Evolutionary conservation across 2,113 vertebrate species (phyloP).

Genomic region (Mus pahari): DNA sequence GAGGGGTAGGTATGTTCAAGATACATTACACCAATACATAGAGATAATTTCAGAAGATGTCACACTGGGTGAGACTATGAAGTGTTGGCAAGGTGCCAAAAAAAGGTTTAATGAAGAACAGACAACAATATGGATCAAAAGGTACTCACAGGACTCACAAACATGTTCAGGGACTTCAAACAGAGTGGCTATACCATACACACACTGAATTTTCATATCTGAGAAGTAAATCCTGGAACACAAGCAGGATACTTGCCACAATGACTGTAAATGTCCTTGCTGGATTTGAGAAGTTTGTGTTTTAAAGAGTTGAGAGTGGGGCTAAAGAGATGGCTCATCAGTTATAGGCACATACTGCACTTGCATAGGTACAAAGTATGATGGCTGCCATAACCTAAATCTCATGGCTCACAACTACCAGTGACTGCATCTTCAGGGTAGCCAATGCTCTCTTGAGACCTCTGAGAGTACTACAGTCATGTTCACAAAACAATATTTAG

Average conservation of each 20-base stretch:
- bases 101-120: background rate
- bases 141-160: background rate
- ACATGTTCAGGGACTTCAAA: background rate
- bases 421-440: background rate
- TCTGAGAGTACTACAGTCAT: background rate
- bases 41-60: background rate
- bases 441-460: too few species aligned
- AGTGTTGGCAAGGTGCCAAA: fast-evolving
- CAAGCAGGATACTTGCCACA: background rate
- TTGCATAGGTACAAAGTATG: background rate
- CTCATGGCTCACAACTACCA: background rate
- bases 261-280: background rate
- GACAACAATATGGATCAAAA: background rate
- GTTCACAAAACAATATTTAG: background rate
- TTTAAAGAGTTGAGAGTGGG: background rate
- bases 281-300: fast-evolving
- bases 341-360: background rate
- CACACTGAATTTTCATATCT: background rate
- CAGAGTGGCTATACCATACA: background rate
- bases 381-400: background rate
- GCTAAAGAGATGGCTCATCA: background rate
- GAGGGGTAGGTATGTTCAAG: background rate
- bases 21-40: background rate
- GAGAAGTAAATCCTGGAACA: background rate
- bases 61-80: background rate